phyloP scores from a whole-genome alignment of 2,113 vertebrate genomes.

The Labeo rohita region DNA sequence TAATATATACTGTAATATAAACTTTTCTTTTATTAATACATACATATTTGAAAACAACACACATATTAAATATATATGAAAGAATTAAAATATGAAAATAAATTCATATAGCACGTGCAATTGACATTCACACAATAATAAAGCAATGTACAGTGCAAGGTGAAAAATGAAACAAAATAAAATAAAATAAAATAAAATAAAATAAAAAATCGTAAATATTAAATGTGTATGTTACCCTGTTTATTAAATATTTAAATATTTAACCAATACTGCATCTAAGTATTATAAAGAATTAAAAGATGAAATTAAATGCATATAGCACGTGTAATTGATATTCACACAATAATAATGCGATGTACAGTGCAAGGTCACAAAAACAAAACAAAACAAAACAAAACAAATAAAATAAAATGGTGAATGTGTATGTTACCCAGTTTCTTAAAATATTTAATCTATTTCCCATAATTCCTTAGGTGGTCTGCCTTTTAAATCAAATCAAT shows the following conservation, averaged over 20 bases:
- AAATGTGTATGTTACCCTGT: too few relatives aligned
- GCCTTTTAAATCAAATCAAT: slow-evolving; percentile 11
- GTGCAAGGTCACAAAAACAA: not conserved
- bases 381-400: not conserved
- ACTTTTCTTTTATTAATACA: not conserved
- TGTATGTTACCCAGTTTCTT: not conserved
- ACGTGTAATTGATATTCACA: not conserved
- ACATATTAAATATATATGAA: not conserved
- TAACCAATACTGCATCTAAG: not conserved
- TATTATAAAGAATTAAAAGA: not conserved
- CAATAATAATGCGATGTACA: not conserved
- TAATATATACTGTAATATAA: not conserved
- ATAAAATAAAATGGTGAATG: too few relatives aligned
- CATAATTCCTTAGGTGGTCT: slow-evolving; percentile 19
- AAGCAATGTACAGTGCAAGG: not conserved
- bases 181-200: not conserved
- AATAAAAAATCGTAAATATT: too few relatives aligned
- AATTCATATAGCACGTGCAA: not conserved
- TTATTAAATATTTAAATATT: too few relatives aligned
- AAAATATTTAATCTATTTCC: not conserved
- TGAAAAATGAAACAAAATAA: not conserved
- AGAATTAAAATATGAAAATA: not conserved
- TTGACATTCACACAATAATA: not conserved
- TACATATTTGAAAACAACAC: not conserved
- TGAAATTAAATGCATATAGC: not conserved